Evolutionary conservation across 2,888 invertebrate genomes (phyloP).

Genomic region (Mechanitis messenoides): DNA sequence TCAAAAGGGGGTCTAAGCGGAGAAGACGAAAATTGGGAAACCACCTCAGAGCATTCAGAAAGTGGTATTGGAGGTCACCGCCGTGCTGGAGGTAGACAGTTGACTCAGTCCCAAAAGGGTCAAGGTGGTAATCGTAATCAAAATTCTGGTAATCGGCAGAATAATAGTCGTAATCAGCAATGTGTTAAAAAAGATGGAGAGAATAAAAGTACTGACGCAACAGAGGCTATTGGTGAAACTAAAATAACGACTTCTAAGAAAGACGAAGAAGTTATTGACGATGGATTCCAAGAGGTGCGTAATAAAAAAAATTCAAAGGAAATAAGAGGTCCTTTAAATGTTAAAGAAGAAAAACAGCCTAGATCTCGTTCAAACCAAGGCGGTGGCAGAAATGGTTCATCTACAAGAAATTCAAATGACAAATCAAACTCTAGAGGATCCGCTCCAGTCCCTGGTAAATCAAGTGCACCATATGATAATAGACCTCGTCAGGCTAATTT

Average conservation of each 20-base stretch:
- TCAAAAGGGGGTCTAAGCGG: conserved; percentile 62
- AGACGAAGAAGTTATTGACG: conserved; percentile 76
- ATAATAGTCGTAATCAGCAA: conserved; percentile 50
- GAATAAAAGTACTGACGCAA: conserved; percentile 55
- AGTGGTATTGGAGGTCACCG: conserved; percentile 52
- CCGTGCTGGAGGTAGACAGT: conserved; percentile 51
- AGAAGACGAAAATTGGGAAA: conserved; percentile 85
- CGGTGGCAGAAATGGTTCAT: conserved; percentile 63
- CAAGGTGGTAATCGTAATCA: conserved; percentile 55
- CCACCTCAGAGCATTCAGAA: conserved; percentile 89
- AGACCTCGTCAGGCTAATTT: conserved; percentile 78
- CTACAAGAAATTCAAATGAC: conserved; percentile 61
- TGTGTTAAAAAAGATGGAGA: conserved; percentile 57
- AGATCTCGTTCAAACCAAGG: conserved; percentile 70
- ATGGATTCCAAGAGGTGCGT: conserved; percentile 90
- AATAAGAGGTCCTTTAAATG: conserved; percentile 46
- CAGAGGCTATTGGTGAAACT: conserved; percentile 64
- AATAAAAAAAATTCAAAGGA: conserved; percentile 86
- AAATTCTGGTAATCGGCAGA: conserved; percentile 53
- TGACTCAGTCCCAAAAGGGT: conserved; percentile 49
- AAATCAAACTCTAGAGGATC: conserved; percentile 57
- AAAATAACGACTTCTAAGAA: conserved; percentile 57
- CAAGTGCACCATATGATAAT: conserved; percentile 57
- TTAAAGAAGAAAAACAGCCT: conserved; percentile 65
- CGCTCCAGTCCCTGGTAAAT: conserved; percentile 53